phyloP scores from a whole-genome alignment of 2,888 invertebrate genomes.

The Parapristionchus giblindavisi region DNA sequence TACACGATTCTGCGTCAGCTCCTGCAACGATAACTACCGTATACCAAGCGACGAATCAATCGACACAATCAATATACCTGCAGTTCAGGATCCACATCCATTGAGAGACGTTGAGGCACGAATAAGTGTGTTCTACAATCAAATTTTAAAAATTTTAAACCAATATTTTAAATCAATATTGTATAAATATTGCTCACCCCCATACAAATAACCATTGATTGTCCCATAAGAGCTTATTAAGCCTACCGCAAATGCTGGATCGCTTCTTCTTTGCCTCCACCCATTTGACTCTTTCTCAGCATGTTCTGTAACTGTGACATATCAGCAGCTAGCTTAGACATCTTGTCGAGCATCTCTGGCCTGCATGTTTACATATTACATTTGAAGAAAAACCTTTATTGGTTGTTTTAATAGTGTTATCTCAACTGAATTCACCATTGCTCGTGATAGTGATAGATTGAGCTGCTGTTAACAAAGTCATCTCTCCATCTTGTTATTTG shows the following conservation, averaged over 20 bases:
- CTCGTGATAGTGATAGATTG: too few relatives aligned
- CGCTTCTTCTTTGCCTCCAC: slow-evolving; percentile 33
- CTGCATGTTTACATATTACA: slow-evolving; percentile 38
- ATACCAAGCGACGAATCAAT: not conserved
- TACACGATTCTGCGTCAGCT: slow-evolving; percentile 56
- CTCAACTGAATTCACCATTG: not conserved
- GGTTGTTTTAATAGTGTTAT: not conserved
- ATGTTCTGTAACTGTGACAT: slow-evolving; percentile 57
- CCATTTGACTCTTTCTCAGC: slow-evolving; percentile 49
- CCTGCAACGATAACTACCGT: slow-evolving; percentile 44
- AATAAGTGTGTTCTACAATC: slow-evolving; percentile 53
- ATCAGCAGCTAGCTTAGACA: slow-evolving; percentile 54
- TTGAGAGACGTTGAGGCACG: slow-evolving; percentile 59
- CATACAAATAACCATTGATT: not conserved
- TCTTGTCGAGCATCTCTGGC: slow-evolving; percentile 63
- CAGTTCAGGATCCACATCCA: slow-evolving; percentile 54
- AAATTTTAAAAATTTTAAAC: not conserved
- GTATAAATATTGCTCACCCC: not conserved
- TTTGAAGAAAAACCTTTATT: too few relatives aligned
- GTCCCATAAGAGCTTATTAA: not conserved
- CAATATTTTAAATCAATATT: too few relatives aligned
- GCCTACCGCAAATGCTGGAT: slow-evolving; percentile 27
- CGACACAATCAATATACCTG: slow-evolving; percentile 38
- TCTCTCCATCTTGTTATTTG: too few relatives aligned
- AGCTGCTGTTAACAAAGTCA: too few relatives aligned